Evolutionary conservation across 2,888 invertebrate genomes (phyloP), one percentile per base, ranked within the genome.

Genomic region (Ceriagrion tenellum): DNA sequence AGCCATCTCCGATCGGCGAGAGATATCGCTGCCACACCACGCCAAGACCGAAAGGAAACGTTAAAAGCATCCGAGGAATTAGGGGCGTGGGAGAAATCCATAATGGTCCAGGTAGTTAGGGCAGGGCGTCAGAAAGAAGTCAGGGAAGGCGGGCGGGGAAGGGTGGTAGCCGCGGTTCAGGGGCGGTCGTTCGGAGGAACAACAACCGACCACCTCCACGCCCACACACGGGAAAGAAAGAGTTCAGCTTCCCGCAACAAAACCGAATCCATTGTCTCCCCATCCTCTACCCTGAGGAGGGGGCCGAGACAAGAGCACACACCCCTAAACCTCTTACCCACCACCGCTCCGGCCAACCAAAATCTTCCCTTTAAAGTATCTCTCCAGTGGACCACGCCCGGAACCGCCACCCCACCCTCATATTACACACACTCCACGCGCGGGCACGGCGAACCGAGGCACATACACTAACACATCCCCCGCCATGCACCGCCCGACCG

Each of bases 181-280:
- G 26, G 55, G 47, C 40, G 47, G 23, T 40, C 20, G 26, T 40
- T 40, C 35, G 35, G 55, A 55, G 55, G 55, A 26, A 18, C 8
- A 26, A 40, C 35, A 13, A 30, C 16, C 47, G 6, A 55, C 26
- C 26, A 55, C 23, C 89, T 16, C n/a, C 23, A 13, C 35, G 35
- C 18, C 55, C 89, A 89, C 89, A 55, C 89, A 16, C 89, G 4
- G 30, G 13, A 30, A 35, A 81, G 35, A 81, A 81, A 35, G 13
- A 81, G 55, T n/a, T 55, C 13, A 69, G 69, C 47, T 47, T 47
- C 93, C 23, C 69, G n/a, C 12, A 35, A 91, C 47, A 35, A 93
- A 55, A 74, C 69, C 93, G 93, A 69, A 93, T 47, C 69, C 93
- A 93, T 93, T 93, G 93, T 93, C 93, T 74, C 23, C 63, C 18